These are phyloP conservation scores for Euwallacea fornicatus DNA, from an alignment of 1,140 invertebrate genomes.

Conservation along the genomic window DNA sequence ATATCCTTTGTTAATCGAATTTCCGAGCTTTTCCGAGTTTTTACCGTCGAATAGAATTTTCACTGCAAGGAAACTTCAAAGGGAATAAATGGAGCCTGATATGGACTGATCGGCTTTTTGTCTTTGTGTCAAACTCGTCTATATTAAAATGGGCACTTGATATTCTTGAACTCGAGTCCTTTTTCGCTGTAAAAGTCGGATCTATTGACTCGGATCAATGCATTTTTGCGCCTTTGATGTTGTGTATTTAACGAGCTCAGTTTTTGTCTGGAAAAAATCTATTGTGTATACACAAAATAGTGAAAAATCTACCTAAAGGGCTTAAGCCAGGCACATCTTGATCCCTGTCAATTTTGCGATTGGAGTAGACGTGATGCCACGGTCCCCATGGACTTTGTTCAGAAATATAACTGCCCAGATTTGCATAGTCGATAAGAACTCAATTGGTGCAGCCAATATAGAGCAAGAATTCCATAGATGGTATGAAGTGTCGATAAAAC, in stretches of 20 bases:
- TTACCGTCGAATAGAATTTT: no score
- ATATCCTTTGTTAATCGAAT: no score
- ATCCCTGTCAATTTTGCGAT: slow-evolving; percentile 42
- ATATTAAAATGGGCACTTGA: slow-evolving; percentile 1
- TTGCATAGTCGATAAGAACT: slow-evolving; percentile 42
- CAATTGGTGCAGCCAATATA: slow-evolving; percentile 40
- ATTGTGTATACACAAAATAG: no score
- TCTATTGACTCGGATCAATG: neutral
- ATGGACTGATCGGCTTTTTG: neutral
- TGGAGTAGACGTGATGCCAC: slow-evolving; percentile 50
- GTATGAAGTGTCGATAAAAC: slow-evolving; percentile 46
- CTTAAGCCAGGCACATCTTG: slow-evolving; percentile 44
- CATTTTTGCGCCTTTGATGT: neutral
- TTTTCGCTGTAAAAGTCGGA: neutral
- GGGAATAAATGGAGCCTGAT: neutral
- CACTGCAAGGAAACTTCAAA: no score
- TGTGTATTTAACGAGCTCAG: neutral
- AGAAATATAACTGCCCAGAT: slow-evolving; percentile 33
- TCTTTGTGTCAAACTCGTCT: neutral
- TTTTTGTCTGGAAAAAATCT: neutral
- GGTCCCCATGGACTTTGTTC: slow-evolving; percentile 42
- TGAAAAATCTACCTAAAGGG: slow-evolving; percentile 33
- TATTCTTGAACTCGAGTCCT: neutral
- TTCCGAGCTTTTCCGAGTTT: no score
- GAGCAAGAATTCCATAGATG: slow-evolving; percentile 42